Conservation (phyloP, 2,888 invertebrate genomes). For the Lingula anatina region DNA sequence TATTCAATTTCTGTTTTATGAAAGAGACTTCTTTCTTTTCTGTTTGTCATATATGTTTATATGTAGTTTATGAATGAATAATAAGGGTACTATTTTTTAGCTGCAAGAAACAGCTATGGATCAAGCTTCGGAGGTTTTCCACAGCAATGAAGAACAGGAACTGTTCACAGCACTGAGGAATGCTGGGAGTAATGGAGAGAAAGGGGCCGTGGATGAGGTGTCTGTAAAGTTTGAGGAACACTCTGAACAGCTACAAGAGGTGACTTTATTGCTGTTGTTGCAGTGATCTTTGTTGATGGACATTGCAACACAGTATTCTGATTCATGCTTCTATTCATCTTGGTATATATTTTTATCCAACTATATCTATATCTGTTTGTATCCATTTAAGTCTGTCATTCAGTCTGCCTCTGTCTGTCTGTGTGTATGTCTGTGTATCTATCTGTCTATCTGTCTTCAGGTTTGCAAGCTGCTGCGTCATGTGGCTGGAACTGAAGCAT, state of each 20-base stretch:
- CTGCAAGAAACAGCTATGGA: conserved; percentile 78
- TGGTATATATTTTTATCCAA: neutral
- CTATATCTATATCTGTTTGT: neutral
- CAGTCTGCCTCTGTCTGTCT: too few relatives aligned
- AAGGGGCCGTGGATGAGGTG: conserved; percentile 86
- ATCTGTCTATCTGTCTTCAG: conserved; percentile 59
- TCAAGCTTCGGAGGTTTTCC: conserved; percentile 72
- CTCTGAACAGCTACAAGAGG: conserved; percentile 97
- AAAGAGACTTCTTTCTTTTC: too few relatives aligned
- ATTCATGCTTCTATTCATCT: neutral
- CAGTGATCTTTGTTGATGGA: neutral
- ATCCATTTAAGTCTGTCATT: too few relatives aligned
- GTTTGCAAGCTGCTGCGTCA: conserved; percentile 94
- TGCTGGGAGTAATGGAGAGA: conserved; percentile 72
- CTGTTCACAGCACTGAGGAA: conserved; percentile 64
- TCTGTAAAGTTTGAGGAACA: conserved; percentile 94
- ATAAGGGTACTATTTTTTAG: too few relatives aligned
- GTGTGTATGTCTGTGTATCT: too few relatives aligned
- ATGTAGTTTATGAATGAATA: too few relatives aligned
- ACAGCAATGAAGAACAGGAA: conserved; percentile 53
- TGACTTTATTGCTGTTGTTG: conserved; percentile 50
- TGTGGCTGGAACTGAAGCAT: conserved; percentile 86
- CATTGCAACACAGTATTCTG: neutral
- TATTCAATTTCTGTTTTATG: too few relatives aligned
- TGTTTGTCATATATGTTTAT: too few relatives aligned